Evolutionary conservation across 2,113 vertebrate genomes (phyloP).

Genomic region (Butastur rufipennis): DNA sequence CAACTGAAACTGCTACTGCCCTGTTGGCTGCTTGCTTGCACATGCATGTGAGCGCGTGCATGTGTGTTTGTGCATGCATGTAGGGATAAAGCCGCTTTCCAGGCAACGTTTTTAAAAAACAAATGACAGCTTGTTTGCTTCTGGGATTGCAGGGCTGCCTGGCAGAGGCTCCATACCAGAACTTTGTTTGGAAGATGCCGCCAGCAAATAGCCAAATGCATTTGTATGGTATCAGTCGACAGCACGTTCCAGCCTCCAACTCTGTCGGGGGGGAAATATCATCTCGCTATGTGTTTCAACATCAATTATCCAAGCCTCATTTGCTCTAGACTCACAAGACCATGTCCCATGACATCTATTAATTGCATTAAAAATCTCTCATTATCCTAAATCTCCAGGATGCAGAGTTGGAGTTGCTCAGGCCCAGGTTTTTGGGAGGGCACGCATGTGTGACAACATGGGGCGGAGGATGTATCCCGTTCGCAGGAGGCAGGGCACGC

Average conservation of each 20-base stretch:
- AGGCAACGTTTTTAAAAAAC: not conserved
- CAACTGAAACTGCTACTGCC: fast-evolving
- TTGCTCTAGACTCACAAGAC: slow-evolving; percentile 39
- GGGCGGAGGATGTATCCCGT: fast-evolving
- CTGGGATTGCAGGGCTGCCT: not conserved
- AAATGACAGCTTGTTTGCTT: slow-evolving; percentile 20
- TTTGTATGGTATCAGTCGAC: not conserved
- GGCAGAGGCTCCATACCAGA: not conserved
- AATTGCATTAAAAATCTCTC: slow-evolving; percentile 45
- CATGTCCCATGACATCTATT: slow-evolving; percentile 44
- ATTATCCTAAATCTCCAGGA: slow-evolving; percentile 4
- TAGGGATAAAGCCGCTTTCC: not conserved
- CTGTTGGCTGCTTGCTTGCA: not conserved
- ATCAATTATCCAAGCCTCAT: slow-evolving; percentile 57
- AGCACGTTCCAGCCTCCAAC: not conserved
- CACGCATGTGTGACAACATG: fast-evolving
- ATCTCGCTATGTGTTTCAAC: slow-evolving; percentile 17
- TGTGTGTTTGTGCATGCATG: not conserved
- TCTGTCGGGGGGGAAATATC: not conserved
- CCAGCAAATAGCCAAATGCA: not conserved
- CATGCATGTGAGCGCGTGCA: fast-evolving
- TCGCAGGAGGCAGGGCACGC: not conserved
- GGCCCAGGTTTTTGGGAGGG: not conserved
- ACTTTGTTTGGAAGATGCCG: not conserved
- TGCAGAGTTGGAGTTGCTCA: not conserved